Conservation (phyloP, 2,888 invertebrate species). For the Trichopria drosophilae region DNA sequence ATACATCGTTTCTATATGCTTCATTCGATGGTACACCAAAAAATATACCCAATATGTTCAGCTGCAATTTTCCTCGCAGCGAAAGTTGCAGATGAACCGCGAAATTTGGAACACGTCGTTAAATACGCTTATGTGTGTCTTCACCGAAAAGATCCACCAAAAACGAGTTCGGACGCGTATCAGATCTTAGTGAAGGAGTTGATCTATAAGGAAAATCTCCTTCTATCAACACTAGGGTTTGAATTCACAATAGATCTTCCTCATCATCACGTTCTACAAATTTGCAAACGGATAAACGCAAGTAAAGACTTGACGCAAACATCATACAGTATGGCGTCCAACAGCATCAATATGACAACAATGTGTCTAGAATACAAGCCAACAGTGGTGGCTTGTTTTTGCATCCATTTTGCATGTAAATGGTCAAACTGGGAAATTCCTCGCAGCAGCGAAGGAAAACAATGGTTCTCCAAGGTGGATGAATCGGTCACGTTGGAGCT, state of each 20-base stretch:
- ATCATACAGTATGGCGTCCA: slow-evolving; percentile 5
- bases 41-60: slow-evolving; percentile 90
- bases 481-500: too few relatives aligned
- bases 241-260: not conserved
- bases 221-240: slow-evolving; percentile 7
- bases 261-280: not conserved
- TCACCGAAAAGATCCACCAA: slow-evolving; percentile 65
- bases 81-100: slow-evolving; percentile 97
- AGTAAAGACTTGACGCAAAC: slow-evolving; percentile 2
- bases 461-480: too few relatives aligned
- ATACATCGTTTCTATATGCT: slow-evolving; percentile 99
- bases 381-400: slow-evolving; percentile 3
- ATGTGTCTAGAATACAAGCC: slow-evolving; percentile 10
- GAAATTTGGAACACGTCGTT: slow-evolving; percentile 96
- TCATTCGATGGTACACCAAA: slow-evolving; percentile 94
- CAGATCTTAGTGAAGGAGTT: too few relatives aligned
- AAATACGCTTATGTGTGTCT: slow-evolving; percentile 88
- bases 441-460: too few relatives aligned
- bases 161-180: too few relatives aligned
- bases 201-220: not conserved
- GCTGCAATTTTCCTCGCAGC: slow-evolving; percentile 96
- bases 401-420: slow-evolving; percentile 5
- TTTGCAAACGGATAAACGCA: slow-evolving; percentile 3
- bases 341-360: slow-evolving; percentile 9
- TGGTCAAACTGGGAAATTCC: not conserved